Evolutionary conservation across 1,140 invertebrate genomes (phyloP).

Genomic region (Littorina saxatilis): DNA sequence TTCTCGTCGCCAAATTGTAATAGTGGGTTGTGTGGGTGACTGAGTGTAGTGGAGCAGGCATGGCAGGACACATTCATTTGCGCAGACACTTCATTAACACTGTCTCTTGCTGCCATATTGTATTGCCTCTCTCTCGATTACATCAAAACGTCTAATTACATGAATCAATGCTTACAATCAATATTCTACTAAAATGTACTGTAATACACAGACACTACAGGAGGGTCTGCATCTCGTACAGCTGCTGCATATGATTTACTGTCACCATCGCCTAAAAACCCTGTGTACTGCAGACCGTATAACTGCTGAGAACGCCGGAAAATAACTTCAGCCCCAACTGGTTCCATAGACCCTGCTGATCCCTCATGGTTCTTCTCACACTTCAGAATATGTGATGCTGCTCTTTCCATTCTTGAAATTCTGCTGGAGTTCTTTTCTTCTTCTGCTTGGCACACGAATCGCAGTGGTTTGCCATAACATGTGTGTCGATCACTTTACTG

Average conservation of each 20-base stretch:
- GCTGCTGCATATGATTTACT: neutral
- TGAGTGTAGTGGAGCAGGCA: no score
- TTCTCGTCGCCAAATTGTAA: no score
- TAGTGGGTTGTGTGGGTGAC: no score
- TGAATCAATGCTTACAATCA: no score
- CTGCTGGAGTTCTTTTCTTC: neutral
- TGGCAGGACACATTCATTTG: no score
- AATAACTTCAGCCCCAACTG: neutral
- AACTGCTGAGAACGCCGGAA: neutral
- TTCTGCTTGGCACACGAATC: neutral
- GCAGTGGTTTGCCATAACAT: neutral
- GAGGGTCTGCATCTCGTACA: neutral
- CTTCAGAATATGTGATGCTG: neutral
- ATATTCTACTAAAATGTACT: no score
- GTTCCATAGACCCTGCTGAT: neutral
- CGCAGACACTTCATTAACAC: no score
- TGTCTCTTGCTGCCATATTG: no score
- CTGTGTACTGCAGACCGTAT: neutral
- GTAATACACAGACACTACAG: no score
- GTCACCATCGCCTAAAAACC: neutral
- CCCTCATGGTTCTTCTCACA: constrained; percentile 3
- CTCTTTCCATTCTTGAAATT: neutral
- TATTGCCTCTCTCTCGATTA: no score
- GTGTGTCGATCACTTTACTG: neutral
- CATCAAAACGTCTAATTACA: no score